Base-by-base conservation (phyloP, 2,113 vertebrate genomes). In the Thermophis baileyi region DNA sequence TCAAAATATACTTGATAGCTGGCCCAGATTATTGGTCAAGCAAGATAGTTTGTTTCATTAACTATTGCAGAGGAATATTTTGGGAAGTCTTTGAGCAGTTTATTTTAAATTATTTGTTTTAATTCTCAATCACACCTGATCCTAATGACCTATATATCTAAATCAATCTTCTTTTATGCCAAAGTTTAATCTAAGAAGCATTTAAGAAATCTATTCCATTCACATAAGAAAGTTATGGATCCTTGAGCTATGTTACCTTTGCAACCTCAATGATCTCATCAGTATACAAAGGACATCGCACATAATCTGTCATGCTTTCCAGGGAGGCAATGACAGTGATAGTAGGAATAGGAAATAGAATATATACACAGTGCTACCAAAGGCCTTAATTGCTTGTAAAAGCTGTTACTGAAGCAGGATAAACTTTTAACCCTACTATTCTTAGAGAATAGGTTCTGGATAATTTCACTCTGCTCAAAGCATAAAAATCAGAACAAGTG, bases 401-500 rank as follows among this genome's bases (percentile, higher is more conserved):
- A 93, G 93, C 27, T 87, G 54, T 94, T 93, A 30, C 93, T 95
- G 89, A 92, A 92, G 92, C 94, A 92, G 91, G 95, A 93, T 92
- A 94, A 96, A 94, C 93, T 93, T 94, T 96, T 96, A 96, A 97
- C 96, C 96, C 96, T 91, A 44, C 97, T 96, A 94, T 95, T 95
- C 93, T 94, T 89, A 93, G 94, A 94, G 85, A 95, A 95, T 81
- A 18, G 50, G 92, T 95, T 96, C 91, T 93, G 91, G 95, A 96
- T 95, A 95, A 97, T 97, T 97, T 96, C 96, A 93, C 94, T 0
- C 5, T 94, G 53, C 93, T 91, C 94, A 94, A 93, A 95, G 93
- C 92, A 40, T 5, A 93, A 95, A 95, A 96, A 97, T 35, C 6
- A 95, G 97, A 97, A 81, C 97, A 97, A 97, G 94, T 95, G 96